Percentiles rank a stretch among this genome's conserved stretches.
Conservation (phyloP, 2,888 invertebrate genomes). For the Tortricodes alternella region DNA sequence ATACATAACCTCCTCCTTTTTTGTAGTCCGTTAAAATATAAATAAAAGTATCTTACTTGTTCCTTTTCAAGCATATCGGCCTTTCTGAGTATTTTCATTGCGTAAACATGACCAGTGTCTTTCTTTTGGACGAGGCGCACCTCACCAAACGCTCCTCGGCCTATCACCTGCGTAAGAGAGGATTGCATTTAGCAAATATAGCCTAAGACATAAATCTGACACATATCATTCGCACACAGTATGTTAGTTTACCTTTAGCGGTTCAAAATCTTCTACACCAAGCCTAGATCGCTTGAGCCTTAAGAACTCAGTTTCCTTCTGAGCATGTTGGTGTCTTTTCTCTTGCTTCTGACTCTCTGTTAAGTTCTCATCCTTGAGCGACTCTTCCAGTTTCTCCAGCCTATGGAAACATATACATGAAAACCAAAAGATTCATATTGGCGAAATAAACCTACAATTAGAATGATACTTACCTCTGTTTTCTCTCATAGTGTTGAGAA, state of each 20-base stretch:
- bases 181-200: background rate
- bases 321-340: constrained; percentile 96
- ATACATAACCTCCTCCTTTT: too few relatives aligned
- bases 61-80: constrained; percentile 99
- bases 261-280: constrained; percentile 99
- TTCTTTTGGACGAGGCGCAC: constrained; percentile 99
- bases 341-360: constrained; percentile 97
- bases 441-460: too few relatives aligned
- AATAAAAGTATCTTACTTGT: too few relatives aligned
- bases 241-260: constrained; percentile 92
- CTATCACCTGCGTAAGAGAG: constrained; percentile 82
- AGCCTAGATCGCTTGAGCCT: constrained; percentile 97
- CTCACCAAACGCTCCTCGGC: constrained; percentile 96
- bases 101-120: constrained; percentile 99
- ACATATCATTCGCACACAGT: too few relatives aligned
- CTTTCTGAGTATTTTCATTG: constrained; percentile 99
- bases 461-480: constrained; percentile 90
- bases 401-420: constrained; percentile 57
- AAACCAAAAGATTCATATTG: too few relatives aligned
- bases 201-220: too few relatives aligned
- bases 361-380: constrained; percentile 97
- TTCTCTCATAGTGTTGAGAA: constrained; percentile 98
- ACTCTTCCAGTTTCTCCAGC: constrained; percentile 96
- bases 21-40: too few relatives aligned
- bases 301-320: constrained; percentile 99